Evolutionary conservation across 2,113 vertebrate species (phyloP).

Genomic region (Larimichthys polyactis): DNA sequence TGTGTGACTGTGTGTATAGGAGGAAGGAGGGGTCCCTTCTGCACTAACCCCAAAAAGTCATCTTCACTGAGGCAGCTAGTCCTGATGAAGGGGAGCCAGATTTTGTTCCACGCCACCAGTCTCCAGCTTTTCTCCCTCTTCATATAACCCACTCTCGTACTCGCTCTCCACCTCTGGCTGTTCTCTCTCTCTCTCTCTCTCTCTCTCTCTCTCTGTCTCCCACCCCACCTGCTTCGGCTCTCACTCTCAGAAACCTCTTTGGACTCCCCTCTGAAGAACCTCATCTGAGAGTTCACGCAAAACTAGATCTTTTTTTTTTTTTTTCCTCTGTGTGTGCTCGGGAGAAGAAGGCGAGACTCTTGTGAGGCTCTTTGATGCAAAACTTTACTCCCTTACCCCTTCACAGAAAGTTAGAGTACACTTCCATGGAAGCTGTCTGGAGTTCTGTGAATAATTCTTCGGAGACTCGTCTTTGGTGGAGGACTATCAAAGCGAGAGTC

Average conservation of each 20-base stretch:
- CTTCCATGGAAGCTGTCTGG: constrained; percentile 51
- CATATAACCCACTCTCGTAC: constrained; percentile 34
- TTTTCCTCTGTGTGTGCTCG: constrained; percentile 8
- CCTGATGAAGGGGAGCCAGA: constrained; percentile 69
- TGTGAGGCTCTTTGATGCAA: constrained; percentile 69
- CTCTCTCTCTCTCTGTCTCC: constrained; percentile 1
- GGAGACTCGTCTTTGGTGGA: constrained; percentile 63
- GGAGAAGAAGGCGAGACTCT: constrained; percentile 28
- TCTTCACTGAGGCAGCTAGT: constrained; percentile 66
- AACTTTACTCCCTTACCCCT: constrained; percentile 57
- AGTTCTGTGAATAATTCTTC: constrained; percentile 57
- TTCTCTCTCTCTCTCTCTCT: not conserved
- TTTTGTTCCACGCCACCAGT: constrained; percentile 59
- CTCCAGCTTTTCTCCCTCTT: constrained; percentile 41
- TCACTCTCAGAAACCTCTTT: constrained; percentile 57
- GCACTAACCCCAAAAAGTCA: constrained; percentile 81
- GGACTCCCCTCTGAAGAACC: constrained; percentile 52
- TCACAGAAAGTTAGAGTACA: constrained; percentile 66
- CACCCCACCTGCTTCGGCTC: constrained; percentile 33
- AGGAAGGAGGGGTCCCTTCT: constrained; percentile 55
- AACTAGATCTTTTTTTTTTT: constrained; percentile 45
- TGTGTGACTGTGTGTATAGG: not conserved
- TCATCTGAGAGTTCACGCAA: constrained; percentile 63
- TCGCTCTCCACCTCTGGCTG: constrained; percentile 53
- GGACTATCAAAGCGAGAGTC: constrained; percentile 63